These are phyloP conservation scores for Manis javanica DNA, from an alignment of 2,797 vertebrate genomes.

Conservation along the genomic window DNA sequence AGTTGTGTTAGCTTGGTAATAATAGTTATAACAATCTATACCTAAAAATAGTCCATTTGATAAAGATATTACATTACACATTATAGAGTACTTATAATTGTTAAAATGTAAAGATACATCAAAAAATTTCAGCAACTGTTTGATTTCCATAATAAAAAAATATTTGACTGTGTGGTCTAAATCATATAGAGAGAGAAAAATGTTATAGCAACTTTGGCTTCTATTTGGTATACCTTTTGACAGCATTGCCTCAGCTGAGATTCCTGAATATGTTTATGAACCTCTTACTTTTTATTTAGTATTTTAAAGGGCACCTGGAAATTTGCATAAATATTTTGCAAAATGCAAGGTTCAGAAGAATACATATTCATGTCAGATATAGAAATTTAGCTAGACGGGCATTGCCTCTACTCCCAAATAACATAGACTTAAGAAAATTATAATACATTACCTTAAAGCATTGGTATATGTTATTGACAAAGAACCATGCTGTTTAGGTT, in stretches of 20 bases:
- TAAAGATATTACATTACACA: background rate
- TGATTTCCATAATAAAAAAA: background rate
- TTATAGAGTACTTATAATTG: background rate
- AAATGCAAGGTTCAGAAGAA: background rate
- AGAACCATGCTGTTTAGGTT: background rate
- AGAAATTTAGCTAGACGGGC: background rate
- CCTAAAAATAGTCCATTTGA: background rate
- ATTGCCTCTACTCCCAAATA: background rate
- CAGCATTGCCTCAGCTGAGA: background rate
- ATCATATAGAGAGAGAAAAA: background rate
- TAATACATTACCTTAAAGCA: background rate
- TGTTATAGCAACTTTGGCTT: background rate
- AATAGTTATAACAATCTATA: background rate
- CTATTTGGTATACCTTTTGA: background rate
- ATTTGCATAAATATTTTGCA: slow-evolving; percentile 31
- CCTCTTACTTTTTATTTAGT: background rate
- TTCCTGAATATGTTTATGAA: background rate
- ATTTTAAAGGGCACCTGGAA: background rate
- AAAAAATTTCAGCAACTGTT: background rate
- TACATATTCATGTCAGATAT: background rate
- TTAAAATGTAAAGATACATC: background rate
- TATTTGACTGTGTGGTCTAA: background rate
- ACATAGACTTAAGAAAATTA: background rate
- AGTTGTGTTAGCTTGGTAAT: background rate
- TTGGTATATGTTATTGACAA: background rate